These are phyloP conservation scores for Anisognathus igniventris DNA, from an alignment of 2,797 vertebrate genomes.

Conservation along the genomic window DNA sequence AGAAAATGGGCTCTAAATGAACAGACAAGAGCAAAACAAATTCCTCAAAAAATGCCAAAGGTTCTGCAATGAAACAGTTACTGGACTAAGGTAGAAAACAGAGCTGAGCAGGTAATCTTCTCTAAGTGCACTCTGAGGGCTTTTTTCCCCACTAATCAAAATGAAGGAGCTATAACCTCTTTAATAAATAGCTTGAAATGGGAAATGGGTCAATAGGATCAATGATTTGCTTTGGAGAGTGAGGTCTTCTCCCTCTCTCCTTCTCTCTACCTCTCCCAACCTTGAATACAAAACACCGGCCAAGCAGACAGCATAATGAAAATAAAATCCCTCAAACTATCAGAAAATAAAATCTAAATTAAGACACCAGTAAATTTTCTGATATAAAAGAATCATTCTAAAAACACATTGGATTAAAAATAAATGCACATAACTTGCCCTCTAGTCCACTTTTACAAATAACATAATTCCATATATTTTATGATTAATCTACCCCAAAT, in stretches of 20 bases:
- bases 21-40: conserved; percentile 42
- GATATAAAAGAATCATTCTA: conserved; percentile 57
- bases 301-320: conserved; percentile 55
- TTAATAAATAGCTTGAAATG: conserved; percentile 55
- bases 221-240: conserved; percentile 46
- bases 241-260: not conserved
- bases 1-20: conserved; percentile 82
- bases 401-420: conserved; percentile 19
- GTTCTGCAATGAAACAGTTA: not conserved
- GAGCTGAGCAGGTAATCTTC: conserved; percentile 53
- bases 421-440: not conserved
- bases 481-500: not conserved
- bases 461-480: not conserved
- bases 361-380: conserved; percentile 7
- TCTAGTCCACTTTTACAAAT: conserved; percentile 15
- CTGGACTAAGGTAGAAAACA: not conserved
- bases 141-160: conserved; percentile 39
- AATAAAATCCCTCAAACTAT: conserved; percentile 40
- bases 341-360: conserved; percentile 54
- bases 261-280: not conserved
- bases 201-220: conserved; percentile 49
- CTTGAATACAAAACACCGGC: conserved; percentile 52
- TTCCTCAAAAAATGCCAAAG: conserved; percentile 18
- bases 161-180: conserved; percentile 52
- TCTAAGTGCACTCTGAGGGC: conserved; percentile 38